These are phyloP conservation scores for Lithobius niger DNA, from an alignment of 1,140 invertebrate genomes.

Conservation along the genomic window DNA sequence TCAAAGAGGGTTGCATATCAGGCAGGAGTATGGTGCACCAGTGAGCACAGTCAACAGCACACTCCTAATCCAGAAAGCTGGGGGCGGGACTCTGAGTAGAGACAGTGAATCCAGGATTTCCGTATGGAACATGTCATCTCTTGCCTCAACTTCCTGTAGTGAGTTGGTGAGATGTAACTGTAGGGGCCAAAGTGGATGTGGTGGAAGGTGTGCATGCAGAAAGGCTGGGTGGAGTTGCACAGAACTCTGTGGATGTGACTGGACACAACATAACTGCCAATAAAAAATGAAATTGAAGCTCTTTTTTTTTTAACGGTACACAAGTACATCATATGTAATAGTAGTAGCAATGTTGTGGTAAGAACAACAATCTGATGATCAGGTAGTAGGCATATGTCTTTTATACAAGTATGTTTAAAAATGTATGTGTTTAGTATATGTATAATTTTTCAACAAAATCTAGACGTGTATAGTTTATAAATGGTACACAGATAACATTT, in stretches of 20 bases:
- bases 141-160: not conserved
- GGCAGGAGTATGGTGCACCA: not conserved
- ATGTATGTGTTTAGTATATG: not conserved
- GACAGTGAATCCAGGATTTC: not conserved
- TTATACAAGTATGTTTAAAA: not conserved
- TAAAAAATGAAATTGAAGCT: not conserved
- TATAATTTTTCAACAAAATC: not conserved
- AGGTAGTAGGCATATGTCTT: too few relatives aligned
- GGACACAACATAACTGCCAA: not conserved
- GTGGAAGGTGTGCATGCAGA: not conserved
- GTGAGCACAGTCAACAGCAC: not conserved
- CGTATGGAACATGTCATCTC: not conserved
- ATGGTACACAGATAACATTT: not conserved
- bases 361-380: not conserved
- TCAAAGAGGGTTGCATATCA: not conserved
- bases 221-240: too few relatives aligned
- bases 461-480: not conserved
- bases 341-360: not conserved
- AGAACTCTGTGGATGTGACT: not conserved
- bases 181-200: not conserved
- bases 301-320: not conserved
- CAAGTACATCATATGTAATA: not conserved
- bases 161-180: not conserved
- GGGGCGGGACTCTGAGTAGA: not conserved
- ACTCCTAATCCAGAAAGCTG: not conserved